These are phyloP conservation scores for Idris sp. DNA, from an alignment of 1,140 invertebrate species.

Conservation along the genomic window DNA sequence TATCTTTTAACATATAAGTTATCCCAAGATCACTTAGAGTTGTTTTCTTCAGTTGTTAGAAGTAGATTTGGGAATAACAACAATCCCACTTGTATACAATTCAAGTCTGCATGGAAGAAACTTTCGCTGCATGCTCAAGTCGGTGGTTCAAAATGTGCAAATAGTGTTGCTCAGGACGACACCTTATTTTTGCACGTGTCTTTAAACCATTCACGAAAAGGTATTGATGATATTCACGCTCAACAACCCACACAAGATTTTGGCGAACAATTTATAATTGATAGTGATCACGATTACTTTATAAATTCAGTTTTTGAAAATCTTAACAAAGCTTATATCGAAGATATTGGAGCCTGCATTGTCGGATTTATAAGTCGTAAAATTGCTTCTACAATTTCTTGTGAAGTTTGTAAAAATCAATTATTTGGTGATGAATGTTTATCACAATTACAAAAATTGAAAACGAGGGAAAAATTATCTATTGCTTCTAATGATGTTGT, in stretches of 20 bases:
- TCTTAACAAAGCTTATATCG: conserved; percentile 5
- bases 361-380: conserved; percentile 17
- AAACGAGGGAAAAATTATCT: conserved; percentile 2
- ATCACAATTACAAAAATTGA: conserved; percentile 4
- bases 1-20: conserved; percentile 35
- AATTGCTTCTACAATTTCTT: not conserved
- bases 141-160: conserved; percentile 11
- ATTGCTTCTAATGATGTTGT: conserved; percentile 8
- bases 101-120: conserved; percentile 22
- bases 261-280: not conserved
- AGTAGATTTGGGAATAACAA: conserved; percentile 24
- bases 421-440: not conserved
- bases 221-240: conserved; percentile 1
- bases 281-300: conserved; percentile 14
- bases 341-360: conserved; percentile 19
- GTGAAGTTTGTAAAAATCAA: conserved; percentile 7
- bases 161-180: conserved; percentile 16
- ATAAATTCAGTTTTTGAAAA: conserved; percentile 18
- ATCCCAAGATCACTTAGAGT: conserved; percentile 41
- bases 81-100: conserved; percentile 27
- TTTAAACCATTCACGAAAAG: not conserved
- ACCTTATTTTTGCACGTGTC: conserved; percentile 8
- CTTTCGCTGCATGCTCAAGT: conserved; percentile 23
- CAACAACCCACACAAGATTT: not conserved
- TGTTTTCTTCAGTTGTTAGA: conserved; percentile 42